Evolutionary conservation across 2,113 vertebrate species (phyloP), one percentile per base, ranked within the genome.

Genomic region (Scortum barcoo): DNA sequence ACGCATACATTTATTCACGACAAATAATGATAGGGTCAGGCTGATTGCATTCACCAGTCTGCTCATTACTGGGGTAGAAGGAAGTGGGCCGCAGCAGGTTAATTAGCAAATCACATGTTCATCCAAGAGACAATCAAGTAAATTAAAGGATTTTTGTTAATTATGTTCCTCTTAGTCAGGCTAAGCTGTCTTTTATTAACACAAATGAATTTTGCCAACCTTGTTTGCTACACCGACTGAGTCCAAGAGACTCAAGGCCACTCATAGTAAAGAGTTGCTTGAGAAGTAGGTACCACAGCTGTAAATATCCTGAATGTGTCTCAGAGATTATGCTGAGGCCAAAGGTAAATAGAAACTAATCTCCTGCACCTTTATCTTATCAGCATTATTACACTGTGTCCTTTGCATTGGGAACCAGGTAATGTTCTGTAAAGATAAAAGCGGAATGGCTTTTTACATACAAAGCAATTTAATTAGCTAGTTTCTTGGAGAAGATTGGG

Each of bases 101-200:
- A 94, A 94, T 94, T 88, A 89, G 66, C 58, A 82, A 90, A 93
- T 90, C 81, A 83, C 78, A 88, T 71, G 80, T 81, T 91, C 88
- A 83, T 86, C 68, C 73, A 60, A 85, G 85, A 82, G 78, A 91
- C 80, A 89, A 89, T 88, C 70, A 85, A 83, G 80, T 70, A 78
- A 91, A 90, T 93, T 84, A 92, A 86, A 89, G 81, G 74, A 91
- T 83, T 88, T 89, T 86, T 79, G 83, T 85, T 90, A 87, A 93
- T 93, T 86, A 90, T 76, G 76, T 82, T 86, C 58, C 66, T 81
- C 75, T 88, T 62, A 86, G 72, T 81, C 76, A 58, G 61, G 77
- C 76, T 85, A 86, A 94, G 82, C 80, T 86, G 76, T 78, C 68
- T 84, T 90, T 88, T 84, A 88, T 92, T 88, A 86, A 85, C 42